Percentiles rank a stretch among this genome's conserved stretches.
These are phyloP conservation scores for Diaphora mendica DNA, from an alignment of 2,888 invertebrate genomes.

Conservation along the genomic window DNA sequence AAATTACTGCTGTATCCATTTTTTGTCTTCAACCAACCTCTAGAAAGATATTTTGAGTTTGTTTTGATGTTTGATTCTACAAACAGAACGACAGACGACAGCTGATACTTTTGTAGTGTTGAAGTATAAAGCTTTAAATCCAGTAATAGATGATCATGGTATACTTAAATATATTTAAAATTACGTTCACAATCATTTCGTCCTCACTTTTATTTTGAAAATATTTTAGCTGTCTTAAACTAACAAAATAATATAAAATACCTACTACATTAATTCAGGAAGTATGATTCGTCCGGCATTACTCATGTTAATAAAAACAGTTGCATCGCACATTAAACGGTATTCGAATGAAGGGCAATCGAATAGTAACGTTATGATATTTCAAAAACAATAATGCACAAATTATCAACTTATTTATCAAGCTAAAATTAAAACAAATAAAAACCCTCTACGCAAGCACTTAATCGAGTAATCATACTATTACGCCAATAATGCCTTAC, in stretches of 20 bases:
- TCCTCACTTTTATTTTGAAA: background rate
- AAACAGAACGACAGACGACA: no score
- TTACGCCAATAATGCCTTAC: no score
- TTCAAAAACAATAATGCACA: background rate
- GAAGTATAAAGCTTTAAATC: no score
- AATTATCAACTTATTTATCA: background rate
- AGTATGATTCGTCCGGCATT: background rate
- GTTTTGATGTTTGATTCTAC: no score
- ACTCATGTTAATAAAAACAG: background rate
- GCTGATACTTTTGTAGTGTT: no score
- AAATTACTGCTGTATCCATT: no score
- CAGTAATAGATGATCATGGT: no score
- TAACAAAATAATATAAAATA: background rate
- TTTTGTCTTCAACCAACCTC: no score
- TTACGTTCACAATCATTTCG: background rate
- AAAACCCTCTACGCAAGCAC: no score
- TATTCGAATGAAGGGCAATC: background rate
- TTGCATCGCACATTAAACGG: background rate
- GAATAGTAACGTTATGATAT: background rate
- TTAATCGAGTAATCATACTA: no score
- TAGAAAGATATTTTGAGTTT: no score
- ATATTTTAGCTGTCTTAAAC: background rate
- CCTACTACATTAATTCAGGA: background rate
- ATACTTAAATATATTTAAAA: background rate
- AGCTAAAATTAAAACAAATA: no score